Conservation (phyloP, 2,113 vertebrate species). For the Epinephelus moara region DNA sequence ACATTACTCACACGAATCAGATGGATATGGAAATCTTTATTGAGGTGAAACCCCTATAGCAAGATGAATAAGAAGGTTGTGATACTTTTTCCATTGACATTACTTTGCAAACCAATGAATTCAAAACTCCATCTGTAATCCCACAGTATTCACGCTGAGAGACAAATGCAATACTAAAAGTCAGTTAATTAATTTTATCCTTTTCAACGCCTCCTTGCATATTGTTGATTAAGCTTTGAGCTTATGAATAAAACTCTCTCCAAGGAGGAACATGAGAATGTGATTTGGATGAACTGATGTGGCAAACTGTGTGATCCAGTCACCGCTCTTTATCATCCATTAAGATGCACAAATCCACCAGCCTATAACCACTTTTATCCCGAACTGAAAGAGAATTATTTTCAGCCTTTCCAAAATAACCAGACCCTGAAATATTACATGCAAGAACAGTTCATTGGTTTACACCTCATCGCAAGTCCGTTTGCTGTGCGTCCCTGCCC, state of each 20-base stretch:
- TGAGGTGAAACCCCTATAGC: conserved; percentile 52
- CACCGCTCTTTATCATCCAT: conserved; percentile 67
- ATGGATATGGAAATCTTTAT: conserved; percentile 55
- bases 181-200: conserved; percentile 71
- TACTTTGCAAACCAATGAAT: conserved; percentile 47
- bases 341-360: conserved; percentile 50
- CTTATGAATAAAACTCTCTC: conserved; percentile 75
- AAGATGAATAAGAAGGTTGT: conserved; percentile 40
- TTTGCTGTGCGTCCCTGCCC: conserved; percentile 60
- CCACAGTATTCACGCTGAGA: conserved; percentile 57
- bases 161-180: conserved; percentile 71
- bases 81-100: conserved; percentile 35
- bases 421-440: conserved; percentile 38
- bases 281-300: conserved; percentile 71
- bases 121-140: conserved; percentile 52
- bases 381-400: conserved; percentile 54
- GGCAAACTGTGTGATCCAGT: conserved; percentile 65
- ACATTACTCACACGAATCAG: conserved; percentile 33
- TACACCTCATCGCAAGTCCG: conserved; percentile 39
- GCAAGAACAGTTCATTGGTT: conserved; percentile 63
- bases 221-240: conserved; percentile 72
- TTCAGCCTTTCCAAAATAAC: conserved; percentile 37
- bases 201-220: conserved; percentile 69
- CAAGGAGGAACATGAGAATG: conserved; percentile 51
- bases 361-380: conserved; percentile 56